These are phyloP conservation scores for Calliscelio sp. DNA, from an alignment of 2,888 invertebrate species.

Conservation along the genomic window DNA sequence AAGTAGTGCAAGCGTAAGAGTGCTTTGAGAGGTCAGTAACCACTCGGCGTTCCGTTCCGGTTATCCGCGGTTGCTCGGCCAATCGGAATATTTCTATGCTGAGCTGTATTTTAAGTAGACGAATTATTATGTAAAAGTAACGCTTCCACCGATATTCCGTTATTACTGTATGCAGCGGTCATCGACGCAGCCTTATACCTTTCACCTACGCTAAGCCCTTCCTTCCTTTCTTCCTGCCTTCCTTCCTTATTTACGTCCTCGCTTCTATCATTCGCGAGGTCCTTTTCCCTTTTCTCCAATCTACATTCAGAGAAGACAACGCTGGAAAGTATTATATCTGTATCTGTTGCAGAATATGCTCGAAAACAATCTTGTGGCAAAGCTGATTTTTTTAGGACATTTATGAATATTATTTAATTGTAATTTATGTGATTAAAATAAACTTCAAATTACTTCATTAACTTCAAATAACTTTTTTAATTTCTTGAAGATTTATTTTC, in stretches of 20 bases:
- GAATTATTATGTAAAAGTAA: conserved; percentile 81
- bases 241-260: too few relatives aligned
- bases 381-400: too few relatives aligned
- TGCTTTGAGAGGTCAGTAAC: conserved; percentile 83
- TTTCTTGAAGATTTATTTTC: too few relatives aligned
- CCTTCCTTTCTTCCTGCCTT: conserved; percentile 52
- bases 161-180: conserved; percentile 72
- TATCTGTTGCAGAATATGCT: too few relatives aligned
- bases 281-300: conserved; percentile 64
- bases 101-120: conserved; percentile 75
- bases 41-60: conserved; percentile 82
- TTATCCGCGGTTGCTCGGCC: conserved; percentile 78
- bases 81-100: conserved; percentile 77
- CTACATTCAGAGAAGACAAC: background rate
- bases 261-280: conserved; percentile 29
- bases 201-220: conserved; percentile 69
- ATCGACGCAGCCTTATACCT: conserved; percentile 65
- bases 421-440: too few relatives aligned
- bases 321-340: too few relatives aligned
- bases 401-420: too few relatives aligned
- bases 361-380: too few relatives aligned
- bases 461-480: too few relatives aligned
- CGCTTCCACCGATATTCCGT: conserved; percentile 79
- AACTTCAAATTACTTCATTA: too few relatives aligned
- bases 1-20: conserved; percentile 86